Evolutionary conservation across 1,140 invertebrate species (phyloP), one percentile per base, ranked within the genome.

Genomic region (Paralvinella palmiformis): DNA sequence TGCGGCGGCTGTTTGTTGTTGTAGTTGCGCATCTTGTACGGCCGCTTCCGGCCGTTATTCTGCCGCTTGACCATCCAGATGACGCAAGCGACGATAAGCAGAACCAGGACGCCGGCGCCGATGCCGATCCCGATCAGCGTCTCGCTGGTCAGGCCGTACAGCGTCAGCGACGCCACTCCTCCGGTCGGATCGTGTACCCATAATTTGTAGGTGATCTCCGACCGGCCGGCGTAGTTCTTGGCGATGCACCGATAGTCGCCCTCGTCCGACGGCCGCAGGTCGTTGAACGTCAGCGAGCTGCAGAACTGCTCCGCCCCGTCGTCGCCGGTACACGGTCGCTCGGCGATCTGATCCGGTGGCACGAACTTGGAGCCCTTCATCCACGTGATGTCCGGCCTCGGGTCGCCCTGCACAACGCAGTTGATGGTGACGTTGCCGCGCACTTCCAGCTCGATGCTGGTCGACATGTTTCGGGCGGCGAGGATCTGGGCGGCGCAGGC

Each of bases 241-340:
- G 72, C 70, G 20, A 68, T 58, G 59, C 75, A 77, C 24, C 68
- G 64, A 52, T 77, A 77, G n/a, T 50, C 44, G 32, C 63, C 63
- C 13, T 57, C 55, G 55, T 68, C 59, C 1, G 27, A 27, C 17
- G 3, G 24, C 3, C 36, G 62, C n/a, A 60, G 32, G 3, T 56
- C 22, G 24, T 37, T 13, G 4, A 68, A 35, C 20, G 17, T 55
- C 56, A 68, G 27, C 13, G 45, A n/a, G 20, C 57, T 52, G 37
- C 35, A 27, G 1, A 60, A 5, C 17, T 60, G 33, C 13, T 4
- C n/a, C 15, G 10, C 31, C 20, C 41, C 5, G 1, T 37, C 24
- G n/a, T 29, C 22, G 13, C 17, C 17, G 3, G 45, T 7, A n/a
- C 17, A 24, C 20, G 31, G 22, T 29, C 36, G 41, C 15, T n/a